Base-by-base conservation (phyloP, 2,113 vertebrate genomes). In the Sinocyclocheilus anshuiensis region DNA sequence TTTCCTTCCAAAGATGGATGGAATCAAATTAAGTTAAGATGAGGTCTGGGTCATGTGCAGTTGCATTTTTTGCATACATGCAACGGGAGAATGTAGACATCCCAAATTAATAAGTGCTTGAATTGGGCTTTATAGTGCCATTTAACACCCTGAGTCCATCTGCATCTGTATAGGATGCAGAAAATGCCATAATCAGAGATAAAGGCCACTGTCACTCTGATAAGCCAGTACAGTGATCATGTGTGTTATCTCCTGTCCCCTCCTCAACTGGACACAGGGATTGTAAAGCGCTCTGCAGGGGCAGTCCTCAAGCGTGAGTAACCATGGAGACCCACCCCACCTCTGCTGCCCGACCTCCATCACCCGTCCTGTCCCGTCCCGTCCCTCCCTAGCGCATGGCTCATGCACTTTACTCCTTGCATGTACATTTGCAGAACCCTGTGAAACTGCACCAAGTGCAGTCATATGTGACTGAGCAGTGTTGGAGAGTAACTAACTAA, bases 301-400 rank as follows among this genome's bases (percentile, higher is more conserved):
- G 92, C 92, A 91, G 85, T 93, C 88, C 93, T 93, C 89, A 92
- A 94, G 91, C 94, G 94, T 96, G 93, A 96, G 95, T 96, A 91
- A 81, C 74, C 89, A 90, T 85, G 24, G 84, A 92, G 89, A 89
- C 6, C 0, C 50, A 59, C 78, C 86, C 85, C 55, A 87, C 39
- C 84, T 78, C 24, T 82, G 83, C 67, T 81, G 57, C 12, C 50
- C 71, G 18, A 36, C n/a, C 42, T 69, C 22, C 83, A 22, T 78
- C 48, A 33, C 12, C n/a, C 29, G 53, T 50, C 12, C n/a, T 16
- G 53, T 50, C 76, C 72, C 78, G 65, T 42, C 84, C 78, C 55
- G 3, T 59, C 57, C 57, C 86, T 84, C 55, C 48, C 77, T 82
- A 85, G 91, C 88, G 93, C 94, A 95, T 94, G 94, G 92, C 92